A percentile compares a stretch with the other conserved stretches of the same genome.
Evolutionary conservation across 2,113 vertebrate species (phyloP).

Genomic region (Oreochromis tanganicae): DNA sequence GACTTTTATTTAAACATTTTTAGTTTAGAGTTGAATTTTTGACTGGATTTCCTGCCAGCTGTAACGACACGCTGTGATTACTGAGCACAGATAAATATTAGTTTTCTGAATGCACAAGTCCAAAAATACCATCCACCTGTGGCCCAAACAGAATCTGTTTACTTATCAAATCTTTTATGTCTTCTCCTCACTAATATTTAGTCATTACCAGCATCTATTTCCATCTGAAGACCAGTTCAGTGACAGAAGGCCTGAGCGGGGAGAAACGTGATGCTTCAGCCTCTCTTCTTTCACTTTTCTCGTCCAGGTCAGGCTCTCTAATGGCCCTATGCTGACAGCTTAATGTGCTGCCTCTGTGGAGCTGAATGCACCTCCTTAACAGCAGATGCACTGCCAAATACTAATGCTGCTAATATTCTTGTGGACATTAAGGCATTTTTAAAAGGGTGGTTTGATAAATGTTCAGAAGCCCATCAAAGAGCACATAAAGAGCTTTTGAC

Average conservation of each 20-base stretch:
- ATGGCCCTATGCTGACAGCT: conserved; percentile 11
- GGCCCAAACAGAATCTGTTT: neutral
- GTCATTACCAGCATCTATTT: neutral
- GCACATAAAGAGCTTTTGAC: neutral
- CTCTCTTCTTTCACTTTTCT: neutral
- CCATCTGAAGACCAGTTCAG: neutral
- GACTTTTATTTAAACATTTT: neutral
- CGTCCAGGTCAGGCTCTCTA: neutral
- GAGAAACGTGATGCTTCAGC: neutral
- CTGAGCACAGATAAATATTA: neutral
- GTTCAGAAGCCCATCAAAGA: neutral
- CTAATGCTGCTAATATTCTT: neutral
- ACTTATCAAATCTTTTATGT: neutral
- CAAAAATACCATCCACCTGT: neutral
- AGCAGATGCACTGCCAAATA: neutral
- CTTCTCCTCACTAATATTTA: neutral
- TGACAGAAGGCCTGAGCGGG: neutral
- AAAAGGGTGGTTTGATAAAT: neutral
- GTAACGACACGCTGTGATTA: neutral
- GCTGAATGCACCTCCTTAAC: neutral
- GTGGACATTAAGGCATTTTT: neutral
- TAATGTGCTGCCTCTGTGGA: neutral
- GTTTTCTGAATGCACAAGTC: neutral
- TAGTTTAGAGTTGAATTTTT: neutral
- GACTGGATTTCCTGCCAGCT: neutral